Evolutionary conservation across 2,113 vertebrate species (phyloP), one percentile per base, ranked within the genome.

Genomic region (Pedionomus torquatus): DNA sequence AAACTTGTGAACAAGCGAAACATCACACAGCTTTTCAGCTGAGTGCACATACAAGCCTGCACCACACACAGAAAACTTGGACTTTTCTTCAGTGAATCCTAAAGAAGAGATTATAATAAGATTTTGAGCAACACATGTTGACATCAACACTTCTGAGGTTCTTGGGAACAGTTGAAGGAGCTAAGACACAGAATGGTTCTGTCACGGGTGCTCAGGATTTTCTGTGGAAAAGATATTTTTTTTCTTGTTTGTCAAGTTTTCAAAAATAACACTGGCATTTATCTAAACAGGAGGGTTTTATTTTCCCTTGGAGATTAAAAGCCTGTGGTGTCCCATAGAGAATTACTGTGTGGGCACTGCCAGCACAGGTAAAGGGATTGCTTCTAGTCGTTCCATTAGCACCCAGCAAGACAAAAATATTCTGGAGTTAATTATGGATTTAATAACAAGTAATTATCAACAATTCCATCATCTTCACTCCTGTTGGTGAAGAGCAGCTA

Each of bases 401-500:
- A 81, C 31, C 23, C 44, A 88, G 80, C 31, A 66, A 74, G 81
- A 54, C 20, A 78, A 58, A 90, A 68, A 7, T 17, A 17, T 46
- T 16, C 33, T 33, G 43, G 28, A 46, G 43, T 28, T 49, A 71
- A 71, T 54, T 12, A 33, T 3, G 48, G 60, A 48, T 81, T 78
- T 64, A 75, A 13, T 64, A 75, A 19, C 10, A 78, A 58, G 51
- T 19, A 58, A 26, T 74, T 51, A 21, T 23, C 64, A 94, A 14
- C 23, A 78, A 54, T 43, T 55, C 33, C 35, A 35, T 43, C 55
- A 7, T 17, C 63, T 13, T 74, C 46, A 2, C 17, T 51, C 51
- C n/a, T 24, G 19, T 4, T 66, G 9, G 2, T 11, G 31, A 28
- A 11, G 1, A 3, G 39, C 2, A 2, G 3, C 2, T 13, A 24